Conservation (phyloP, 64 coral and sea anemone genomes). For the Stichodactyla helianthus region DNA sequence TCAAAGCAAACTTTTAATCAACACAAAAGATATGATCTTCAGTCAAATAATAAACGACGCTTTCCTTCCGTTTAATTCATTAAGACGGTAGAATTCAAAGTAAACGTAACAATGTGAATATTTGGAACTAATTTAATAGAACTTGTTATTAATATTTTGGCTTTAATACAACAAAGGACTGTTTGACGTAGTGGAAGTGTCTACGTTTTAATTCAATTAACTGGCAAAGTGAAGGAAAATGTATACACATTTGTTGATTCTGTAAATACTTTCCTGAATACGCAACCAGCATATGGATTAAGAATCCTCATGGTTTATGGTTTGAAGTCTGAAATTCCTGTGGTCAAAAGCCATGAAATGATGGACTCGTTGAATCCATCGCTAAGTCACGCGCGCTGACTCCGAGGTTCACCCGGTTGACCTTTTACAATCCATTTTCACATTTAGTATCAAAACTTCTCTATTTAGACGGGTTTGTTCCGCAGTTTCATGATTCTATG, state of each 20-base stretch:
- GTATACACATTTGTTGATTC: slow-evolving; percentile 3
- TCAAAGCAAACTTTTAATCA: too few relatives aligned
- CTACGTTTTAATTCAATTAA: slow-evolving; percentile 1
- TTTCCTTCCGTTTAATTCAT: too few relatives aligned
- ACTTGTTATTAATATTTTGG: neutral
- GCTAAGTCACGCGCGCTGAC: neutral
- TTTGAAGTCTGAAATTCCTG: neutral
- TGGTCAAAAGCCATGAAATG: slow-evolving; percentile 8
- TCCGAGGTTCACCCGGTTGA: neutral
- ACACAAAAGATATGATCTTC: too few relatives aligned
- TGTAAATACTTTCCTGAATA: neutral
- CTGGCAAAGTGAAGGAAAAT: neutral
- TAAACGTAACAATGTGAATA: neutral
- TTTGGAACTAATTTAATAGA: neutral
- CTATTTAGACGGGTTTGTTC: neutral
- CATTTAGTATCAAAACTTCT: neutral
- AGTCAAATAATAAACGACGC: too few relatives aligned
- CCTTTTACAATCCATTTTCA: slow-evolving; percentile 10
- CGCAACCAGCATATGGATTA: neutral
- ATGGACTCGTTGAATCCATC: neutral
- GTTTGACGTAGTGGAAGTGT: neutral
- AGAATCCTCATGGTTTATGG: neutral
- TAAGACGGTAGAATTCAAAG: too few relatives aligned
- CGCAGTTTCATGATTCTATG: neutral
- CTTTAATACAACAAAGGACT: neutral